Percentiles rank a stretch among this genome's conserved stretches.
Evolutionary conservation across 2,888 invertebrate species (phyloP).

Genomic region (Hirtodrosophila trivittata): DNA sequence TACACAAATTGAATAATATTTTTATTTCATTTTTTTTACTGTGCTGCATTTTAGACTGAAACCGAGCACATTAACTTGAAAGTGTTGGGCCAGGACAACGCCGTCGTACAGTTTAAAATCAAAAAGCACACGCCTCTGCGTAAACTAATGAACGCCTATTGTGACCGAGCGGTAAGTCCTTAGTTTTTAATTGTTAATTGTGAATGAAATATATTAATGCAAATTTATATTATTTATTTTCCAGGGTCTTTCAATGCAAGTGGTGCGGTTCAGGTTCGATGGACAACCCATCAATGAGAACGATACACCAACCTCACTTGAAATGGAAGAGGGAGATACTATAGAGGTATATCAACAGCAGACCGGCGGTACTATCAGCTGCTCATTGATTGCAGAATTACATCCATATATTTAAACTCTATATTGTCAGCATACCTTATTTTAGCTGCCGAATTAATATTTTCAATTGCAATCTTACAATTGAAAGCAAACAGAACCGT

Average conservation of each 20-base stretch:
- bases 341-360: slow-evolving; percentile 98
- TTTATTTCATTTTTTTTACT: not conserved
- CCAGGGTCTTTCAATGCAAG: slow-evolving; percentile 93
- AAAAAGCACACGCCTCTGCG: slow-evolving; percentile 97
- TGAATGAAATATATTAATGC: not conserved
- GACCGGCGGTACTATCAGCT: slow-evolving; percentile 88
- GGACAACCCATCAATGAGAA: slow-evolving; percentile 96
- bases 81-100: slow-evolving; percentile 97
- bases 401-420: not conserved
- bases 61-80: slow-evolving; percentile 96
- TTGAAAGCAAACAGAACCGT: no score
- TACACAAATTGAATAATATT: not conserved
- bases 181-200: no score
- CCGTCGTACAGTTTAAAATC: slow-evolving; percentile 97
- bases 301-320: slow-evolving; percentile 94
- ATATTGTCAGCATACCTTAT: no score
- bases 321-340: slow-evolving; percentile 97
- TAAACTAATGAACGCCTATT: slow-evolving; percentile 98
- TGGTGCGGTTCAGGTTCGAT: slow-evolving; percentile 95
- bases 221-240: no score
- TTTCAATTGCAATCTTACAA: no score
- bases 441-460: no score
- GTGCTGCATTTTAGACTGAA: slow-evolving; percentile 85
- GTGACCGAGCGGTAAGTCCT: slow-evolving; percentile 89
- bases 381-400: not conserved